These are phyloP conservation scores for Aphelocoma californica DNA, from an alignment of 2,797 vertebrate species.

Conservation along the genomic window DNA sequence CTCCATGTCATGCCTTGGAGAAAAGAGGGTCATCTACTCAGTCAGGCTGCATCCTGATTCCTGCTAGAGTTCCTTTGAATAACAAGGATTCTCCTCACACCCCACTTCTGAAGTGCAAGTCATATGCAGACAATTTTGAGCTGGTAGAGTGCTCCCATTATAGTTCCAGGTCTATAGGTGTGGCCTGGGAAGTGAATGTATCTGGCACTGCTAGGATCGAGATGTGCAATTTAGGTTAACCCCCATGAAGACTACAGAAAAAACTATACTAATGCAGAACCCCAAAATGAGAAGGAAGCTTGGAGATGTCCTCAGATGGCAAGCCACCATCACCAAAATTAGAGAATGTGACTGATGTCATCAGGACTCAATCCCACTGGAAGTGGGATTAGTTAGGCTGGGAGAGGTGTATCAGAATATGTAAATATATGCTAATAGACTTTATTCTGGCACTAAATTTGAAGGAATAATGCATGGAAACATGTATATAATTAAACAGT, in stretches of 20 bases:
- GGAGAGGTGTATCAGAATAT: background rate
- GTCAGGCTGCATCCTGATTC: background rate
- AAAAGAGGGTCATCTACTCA: background rate
- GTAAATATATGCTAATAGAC: background rate
- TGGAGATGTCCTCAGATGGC: background rate
- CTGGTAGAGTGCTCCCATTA: background rate
- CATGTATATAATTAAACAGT: background rate
- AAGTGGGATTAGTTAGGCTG: background rate
- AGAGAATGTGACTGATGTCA: background rate
- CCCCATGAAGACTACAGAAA: background rate
- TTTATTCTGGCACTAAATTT: background rate
- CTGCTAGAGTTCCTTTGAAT: background rate
- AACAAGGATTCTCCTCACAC: background rate
- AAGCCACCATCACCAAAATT: background rate
- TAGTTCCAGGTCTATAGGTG: background rate
- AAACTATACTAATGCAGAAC: background rate
- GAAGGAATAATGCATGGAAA: background rate
- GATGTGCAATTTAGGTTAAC: background rate
- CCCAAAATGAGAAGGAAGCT: background rate
- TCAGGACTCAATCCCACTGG: background rate
- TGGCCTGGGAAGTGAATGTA: background rate
- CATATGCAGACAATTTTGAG: background rate
- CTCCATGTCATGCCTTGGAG: background rate
- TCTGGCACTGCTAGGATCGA: background rate
- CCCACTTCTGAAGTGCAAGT: background rate